Base-by-base conservation (phyloP, 2,113 vertebrate species). In the Pleuronectes platessa region DNA sequence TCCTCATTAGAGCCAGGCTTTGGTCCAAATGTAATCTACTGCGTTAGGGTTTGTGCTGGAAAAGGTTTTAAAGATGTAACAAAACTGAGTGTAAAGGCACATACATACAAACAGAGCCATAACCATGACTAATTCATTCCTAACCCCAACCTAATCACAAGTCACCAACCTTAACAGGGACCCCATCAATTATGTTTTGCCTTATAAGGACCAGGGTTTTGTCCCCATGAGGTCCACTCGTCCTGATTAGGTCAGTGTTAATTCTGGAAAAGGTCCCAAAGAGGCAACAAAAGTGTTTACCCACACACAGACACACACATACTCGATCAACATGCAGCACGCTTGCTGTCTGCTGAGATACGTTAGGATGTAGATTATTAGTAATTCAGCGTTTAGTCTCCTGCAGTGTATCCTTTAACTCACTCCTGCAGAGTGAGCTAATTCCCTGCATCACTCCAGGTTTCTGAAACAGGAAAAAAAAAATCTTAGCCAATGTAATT, bases 401-500 rank as follows among this genome's bases (percentile, higher is more conserved):
- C 37, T 23, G 68, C 68, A 49, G 40, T 47, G 21, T 17, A 6
- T 21, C 58, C 15, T 21, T 2, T 24, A 6, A 13, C 31, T 79
- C 65, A 24, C 49, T 74, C 47, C 60, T 53, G 20, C 65, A 54
- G 73, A 40, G 11, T 40, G 71, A 74, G 69, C 68, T 47, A 0
- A 49, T 13, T 15, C 26, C 37, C 62, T 69, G 68, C 81, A 68
- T 26, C 68, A 63, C 47, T 1, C 18, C 59, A 55, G 60, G 21
- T 66, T 66, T 35, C 40, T 42, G 26, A 24, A n/a, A 26, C n/a
- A 26, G 27, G 58, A 37, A 37, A 49, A 8, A 56, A 70, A 27
- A 45, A 37, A 4, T 40, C 35, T 55, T 83, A 51, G 60, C 21
- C 37, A 40, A 76, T 83, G 63, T 80, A 70, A 79, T 79, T 75